Evolutionary conservation across 53 echinoderm and acorn worm species (phyloP).

Genomic region (Apostichopus leukothele): DNA sequence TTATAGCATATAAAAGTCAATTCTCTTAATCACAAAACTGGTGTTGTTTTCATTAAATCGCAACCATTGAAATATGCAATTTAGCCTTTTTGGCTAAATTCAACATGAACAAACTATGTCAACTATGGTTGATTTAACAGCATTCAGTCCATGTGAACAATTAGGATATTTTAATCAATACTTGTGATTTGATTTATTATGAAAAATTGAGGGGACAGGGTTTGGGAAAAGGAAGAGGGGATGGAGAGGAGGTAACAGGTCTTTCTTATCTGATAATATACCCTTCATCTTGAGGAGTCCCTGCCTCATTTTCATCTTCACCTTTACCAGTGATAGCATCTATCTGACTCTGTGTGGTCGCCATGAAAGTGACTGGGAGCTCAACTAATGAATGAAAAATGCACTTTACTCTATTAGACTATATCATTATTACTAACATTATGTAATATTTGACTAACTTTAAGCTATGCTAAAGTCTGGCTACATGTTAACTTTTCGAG

Average conservation of each 20-base stretch:
- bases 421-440: too few relatives aligned
- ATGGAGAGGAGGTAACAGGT: too few relatives aligned
- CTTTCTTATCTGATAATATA: not conserved
- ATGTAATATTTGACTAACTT: too few relatives aligned
- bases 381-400: conserved; percentile 17
- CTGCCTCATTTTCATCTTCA: conserved; percentile 16
- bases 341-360: conserved; percentile 47
- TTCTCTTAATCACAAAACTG: too few relatives aligned
- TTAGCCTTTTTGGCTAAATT: too few relatives aligned
- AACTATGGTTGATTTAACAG: not conserved
- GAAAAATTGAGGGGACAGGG: not conserved
- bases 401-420: too few relatives aligned
- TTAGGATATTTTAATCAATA: not conserved
- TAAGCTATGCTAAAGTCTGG: too few relatives aligned
- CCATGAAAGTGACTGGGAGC: conserved; percentile 39
- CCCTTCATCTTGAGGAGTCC: conserved; percentile 19
- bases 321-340: conserved; percentile 38
- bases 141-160: not conserved
- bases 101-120: too few relatives aligned
- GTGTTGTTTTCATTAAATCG: too few relatives aligned
- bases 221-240: not conserved
- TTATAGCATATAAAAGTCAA: too few relatives aligned
- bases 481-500: too few relatives aligned
- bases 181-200: not conserved
- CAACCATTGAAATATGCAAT: too few relatives aligned